Evolutionary conservation across 2,888 invertebrate species (phyloP), one percentile per base, ranked within the genome.

Genomic region (Luperina testacea): DNA sequence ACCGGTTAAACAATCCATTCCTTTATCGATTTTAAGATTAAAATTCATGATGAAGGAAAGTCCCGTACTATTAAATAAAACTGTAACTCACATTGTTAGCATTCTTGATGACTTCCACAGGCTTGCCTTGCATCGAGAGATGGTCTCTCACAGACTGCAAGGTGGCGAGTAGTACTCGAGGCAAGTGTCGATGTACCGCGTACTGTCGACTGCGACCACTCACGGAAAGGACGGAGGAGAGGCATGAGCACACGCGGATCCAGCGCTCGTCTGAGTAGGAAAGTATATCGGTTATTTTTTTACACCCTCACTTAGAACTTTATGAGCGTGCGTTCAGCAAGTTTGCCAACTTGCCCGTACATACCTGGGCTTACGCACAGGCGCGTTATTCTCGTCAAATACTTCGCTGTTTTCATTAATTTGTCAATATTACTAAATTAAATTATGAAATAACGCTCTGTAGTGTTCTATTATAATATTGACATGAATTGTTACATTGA

Each of bases 91-190:
- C 96, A 86, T 92, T 90, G 72, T 94, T 93, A 45, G 94, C 92
- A 79, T 93, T 94, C 78, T 92, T 92, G 61, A 97, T 93, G 70
- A 94, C 92, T 4, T 96, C 95, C 2, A 90, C 92, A 0, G 96
- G 94, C 77, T 95, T 95, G 6, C 94, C 95, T 32, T 92, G 91
- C 82, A 96, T 84, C 9, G 96, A 93, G 48, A 96, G 93, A 13
- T 93, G 92, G 84, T 97, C 96, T 1, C 96, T 90, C 15, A 94
- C 90, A 0, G 92, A 88, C 53, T 94, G 95, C 59, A 96, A 78
- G 0, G 93, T 85, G 4, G 82, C 84, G 4, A 94, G 85, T 61
- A 95, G 63, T 9, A 87, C 63, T 0, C 89, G 89, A 51, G 95
- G 91, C 51, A 95, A 77, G 4, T 84, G 90, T 0, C 95, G 91